These are phyloP conservation scores for Zenarchopterus dispar DNA, from an alignment of 2,797 vertebrate genomes.

Conservation along the genomic window DNA sequence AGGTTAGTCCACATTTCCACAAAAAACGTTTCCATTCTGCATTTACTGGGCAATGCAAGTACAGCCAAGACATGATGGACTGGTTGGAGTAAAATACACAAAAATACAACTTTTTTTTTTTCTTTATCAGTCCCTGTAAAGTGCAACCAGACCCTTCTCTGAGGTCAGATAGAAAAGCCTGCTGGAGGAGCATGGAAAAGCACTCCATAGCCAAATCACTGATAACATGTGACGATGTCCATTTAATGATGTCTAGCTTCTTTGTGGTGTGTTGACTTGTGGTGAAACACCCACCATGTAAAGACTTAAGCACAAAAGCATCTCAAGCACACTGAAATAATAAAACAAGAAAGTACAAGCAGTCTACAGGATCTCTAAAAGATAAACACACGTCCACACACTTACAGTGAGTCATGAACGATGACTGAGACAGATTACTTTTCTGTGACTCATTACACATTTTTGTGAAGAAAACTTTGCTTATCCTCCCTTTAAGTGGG, in stretches of 20 bases:
- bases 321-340: conserved; percentile 2
- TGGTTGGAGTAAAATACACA: neutral
- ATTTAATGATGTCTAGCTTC: neutral
- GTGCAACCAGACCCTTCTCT: too few relatives aligned
- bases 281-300: neutral
- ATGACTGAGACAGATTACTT: conserved; percentile 3
- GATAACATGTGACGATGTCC: neutral
- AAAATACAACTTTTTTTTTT: too few relatives aligned
- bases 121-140: too few relatives aligned
- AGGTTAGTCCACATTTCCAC: too few relatives aligned
- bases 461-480: neutral
- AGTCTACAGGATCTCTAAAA: neutral
- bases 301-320: neutral
- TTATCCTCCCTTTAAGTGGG: neutral
- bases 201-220: neutral
- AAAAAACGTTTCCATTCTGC: too few relatives aligned
- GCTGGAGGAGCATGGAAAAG: neutral
- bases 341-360: neutral
- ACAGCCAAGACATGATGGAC: neutral
- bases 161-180: too few relatives aligned
- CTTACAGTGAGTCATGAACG: neutral
- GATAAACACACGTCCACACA: neutral
- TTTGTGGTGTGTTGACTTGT: neutral
- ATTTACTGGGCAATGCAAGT: too few relatives aligned
- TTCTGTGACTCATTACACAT: neutral